Conservation (phyloP, 2,888 invertebrate genomes). For the Liopterus haemorrhoidalis region DNA sequence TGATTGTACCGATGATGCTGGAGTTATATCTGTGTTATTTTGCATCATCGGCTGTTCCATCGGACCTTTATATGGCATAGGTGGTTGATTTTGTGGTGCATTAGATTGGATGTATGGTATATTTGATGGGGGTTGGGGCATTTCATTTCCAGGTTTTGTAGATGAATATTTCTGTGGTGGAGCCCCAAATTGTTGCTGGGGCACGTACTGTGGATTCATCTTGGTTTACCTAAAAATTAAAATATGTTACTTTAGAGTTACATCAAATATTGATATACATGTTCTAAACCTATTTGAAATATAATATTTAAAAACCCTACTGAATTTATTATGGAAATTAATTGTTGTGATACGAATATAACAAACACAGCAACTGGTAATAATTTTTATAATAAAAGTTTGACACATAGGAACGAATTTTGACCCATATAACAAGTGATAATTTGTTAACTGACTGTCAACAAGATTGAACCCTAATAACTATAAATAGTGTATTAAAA, state of each 20-base stretch:
- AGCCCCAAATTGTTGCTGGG: conserved; percentile 32
- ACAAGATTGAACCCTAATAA: no score
- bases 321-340: no score
- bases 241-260: conserved; percentile 14
- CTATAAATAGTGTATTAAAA: no score
- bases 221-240: no score
- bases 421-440: no score
- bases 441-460: no score
- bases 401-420: no score
- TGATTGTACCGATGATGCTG: conserved; percentile 33
- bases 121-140: conserved; percentile 13
- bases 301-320: conserved; percentile 8
- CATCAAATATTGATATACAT: conserved; percentile 11
- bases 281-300: background rate
- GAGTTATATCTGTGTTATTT: conserved; percentile 22
- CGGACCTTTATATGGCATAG: conserved; percentile 21
- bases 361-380: no score
- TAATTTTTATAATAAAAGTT: no score
- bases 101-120: no score
- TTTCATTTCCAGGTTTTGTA: conserved; percentile 12
- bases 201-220: conserved; percentile 52
- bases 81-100: conserved; percentile 20
- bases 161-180: conserved; percentile 17
- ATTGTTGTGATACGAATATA: no score
- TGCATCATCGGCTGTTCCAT: conserved; percentile 20